Base-by-base conservation (phyloP, 1,140 invertebrate species). In the Hylaeus volcanicus region DNA sequence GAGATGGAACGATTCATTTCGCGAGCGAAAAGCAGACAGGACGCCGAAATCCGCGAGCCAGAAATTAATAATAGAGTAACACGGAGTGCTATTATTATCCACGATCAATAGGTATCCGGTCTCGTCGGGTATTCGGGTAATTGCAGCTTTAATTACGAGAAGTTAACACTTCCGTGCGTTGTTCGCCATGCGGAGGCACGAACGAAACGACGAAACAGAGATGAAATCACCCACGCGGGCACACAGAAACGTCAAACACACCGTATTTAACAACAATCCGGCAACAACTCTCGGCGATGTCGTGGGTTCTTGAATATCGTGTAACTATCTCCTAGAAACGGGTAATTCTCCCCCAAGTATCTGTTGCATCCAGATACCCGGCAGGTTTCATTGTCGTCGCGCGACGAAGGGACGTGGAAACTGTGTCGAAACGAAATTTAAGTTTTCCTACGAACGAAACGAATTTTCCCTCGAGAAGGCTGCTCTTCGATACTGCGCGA, bases 111-210 rank as follows among this genome's bases (percentile, higher is more conserved):
- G 55, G 69, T 77, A 66, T 58, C 26, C 60, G 5, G 66, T 43
- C 48, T 60, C 51, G 15, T 8, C 15, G 26, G 15, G 37, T 81
- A 61, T 75, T 66, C 45, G 41, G 64, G 48, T 82, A 82, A 84
- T 84, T 77, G 82, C 68, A 15, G 51, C 41, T n/a, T 65, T 83
- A 83, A 84, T 83, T 84, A 77, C 60, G n/a, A 51, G 48, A 45
- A 43, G 51, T 12, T 26, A 45, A 45, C 45, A 48, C 58, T 63
- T 63, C 15, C 53, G 39, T 14, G 53, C 53, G 26, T 26, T 6
- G 26, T n/a, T 14, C 12, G 8, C 37, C 15, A n/a, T 11, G 69
- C 26, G 2, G 5, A 60, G 5, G 8, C 41, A 41, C 68, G 69
- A 74, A 61, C 48, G 8, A n/a, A 15, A 58, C 37, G 15, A 37